phyloP scores from a whole-genome alignment of 2,888 invertebrate genomes.

The Lutraria lutraria region DNA sequence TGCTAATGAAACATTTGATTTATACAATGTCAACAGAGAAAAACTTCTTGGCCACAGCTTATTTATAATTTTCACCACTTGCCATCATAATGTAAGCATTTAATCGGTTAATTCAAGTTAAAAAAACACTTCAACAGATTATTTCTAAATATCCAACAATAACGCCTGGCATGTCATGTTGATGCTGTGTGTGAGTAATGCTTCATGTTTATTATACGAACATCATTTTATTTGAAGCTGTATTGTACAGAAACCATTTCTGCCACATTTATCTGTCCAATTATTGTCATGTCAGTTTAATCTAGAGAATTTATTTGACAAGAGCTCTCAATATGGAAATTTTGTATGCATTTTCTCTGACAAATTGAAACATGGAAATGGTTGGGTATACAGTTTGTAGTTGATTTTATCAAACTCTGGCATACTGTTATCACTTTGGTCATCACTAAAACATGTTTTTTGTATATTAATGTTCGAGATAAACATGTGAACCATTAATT shows the following conservation, averaged over 20 bases:
- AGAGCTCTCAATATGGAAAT: slow-evolving; percentile 30
- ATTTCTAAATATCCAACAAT: background rate
- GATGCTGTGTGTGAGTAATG: background rate
- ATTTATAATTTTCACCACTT: background rate
- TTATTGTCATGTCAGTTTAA: slow-evolving; percentile 44
- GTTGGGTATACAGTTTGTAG: background rate
- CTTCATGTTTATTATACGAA: background rate
- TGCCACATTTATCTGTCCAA: slow-evolving; percentile 36
- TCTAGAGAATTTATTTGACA: slow-evolving; percentile 45
- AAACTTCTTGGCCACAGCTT: background rate
- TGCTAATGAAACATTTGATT: slow-evolving; percentile 2
- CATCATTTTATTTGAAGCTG: slow-evolving; percentile 18
- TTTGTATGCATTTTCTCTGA: slow-evolving; percentile 9
- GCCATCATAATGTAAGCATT: background rate
- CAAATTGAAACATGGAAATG: background rate
- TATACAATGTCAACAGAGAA: background rate
- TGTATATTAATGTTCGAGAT: background rate
- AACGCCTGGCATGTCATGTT: background rate
- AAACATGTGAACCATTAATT: background rate
- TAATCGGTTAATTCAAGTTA: background rate
- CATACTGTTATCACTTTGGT: background rate
- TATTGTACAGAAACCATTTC: slow-evolving; percentile 33
- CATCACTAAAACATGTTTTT: background rate
- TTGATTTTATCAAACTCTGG: background rate
- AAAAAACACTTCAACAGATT: background rate